These are phyloP conservation scores for Probaryconus sp. DNA, from an alignment of 1,140 invertebrate species.

Conservation along the genomic window DNA sequence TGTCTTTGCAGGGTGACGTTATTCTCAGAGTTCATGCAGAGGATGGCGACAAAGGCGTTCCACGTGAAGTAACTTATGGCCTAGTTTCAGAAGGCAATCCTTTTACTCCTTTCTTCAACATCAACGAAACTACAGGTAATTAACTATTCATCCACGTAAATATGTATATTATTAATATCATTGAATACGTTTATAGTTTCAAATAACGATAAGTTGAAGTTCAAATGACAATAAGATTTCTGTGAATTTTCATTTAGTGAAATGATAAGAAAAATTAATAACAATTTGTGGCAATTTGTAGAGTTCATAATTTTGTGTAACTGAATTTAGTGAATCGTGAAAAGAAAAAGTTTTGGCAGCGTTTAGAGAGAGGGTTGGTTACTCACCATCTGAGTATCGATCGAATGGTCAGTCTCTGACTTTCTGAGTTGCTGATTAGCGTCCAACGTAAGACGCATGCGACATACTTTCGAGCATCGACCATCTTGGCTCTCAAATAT, in stretches of 20 bases:
- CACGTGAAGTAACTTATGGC: constrained; percentile 88
- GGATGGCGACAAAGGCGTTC: constrained; percentile 91
- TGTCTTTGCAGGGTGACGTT: constrained; percentile 82
- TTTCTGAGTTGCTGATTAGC: constrained; percentile 61
- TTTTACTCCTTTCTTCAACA: constrained; percentile 89
- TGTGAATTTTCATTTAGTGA: too few relatives aligned
- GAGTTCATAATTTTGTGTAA: too few relatives aligned
- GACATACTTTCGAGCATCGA: constrained; percentile 57
- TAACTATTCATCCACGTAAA: constrained; percentile 12
- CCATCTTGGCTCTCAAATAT: constrained; percentile 37
- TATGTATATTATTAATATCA: neutral
- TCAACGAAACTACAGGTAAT: constrained; percentile 88
- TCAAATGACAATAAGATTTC: too few relatives aligned
- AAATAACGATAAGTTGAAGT: too few relatives aligned
- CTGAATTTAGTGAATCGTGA: too few relatives aligned
- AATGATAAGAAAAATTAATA: too few relatives aligned
- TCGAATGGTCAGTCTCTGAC: constrained; percentile 61
- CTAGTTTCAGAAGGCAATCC: constrained; percentile 89
- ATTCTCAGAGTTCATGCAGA: constrained; percentile 88
- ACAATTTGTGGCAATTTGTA: too few relatives aligned
- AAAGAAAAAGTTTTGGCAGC: constrained; percentile 53
- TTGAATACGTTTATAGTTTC: neutral
- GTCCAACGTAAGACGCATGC: constrained; percentile 63
- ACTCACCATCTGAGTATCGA: constrained; percentile 59
- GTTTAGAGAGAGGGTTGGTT: constrained; percentile 43